These are phyloP conservation scores for Montipora capricornis DNA, from an alignment of 64 coral and sea anemone genomes.

Conservation along the genomic window DNA sequence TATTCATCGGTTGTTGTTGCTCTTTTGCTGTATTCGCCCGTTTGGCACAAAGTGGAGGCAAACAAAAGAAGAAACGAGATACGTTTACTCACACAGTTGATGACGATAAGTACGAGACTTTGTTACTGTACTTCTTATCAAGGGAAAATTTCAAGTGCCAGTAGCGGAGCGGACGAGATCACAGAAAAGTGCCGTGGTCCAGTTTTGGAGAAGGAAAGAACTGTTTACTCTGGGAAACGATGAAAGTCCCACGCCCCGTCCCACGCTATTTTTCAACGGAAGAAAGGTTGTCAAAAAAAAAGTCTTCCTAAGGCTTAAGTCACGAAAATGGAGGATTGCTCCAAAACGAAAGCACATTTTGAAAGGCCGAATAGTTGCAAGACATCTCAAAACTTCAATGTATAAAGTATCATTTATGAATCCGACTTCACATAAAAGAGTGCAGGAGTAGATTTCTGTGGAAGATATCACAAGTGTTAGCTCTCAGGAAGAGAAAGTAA, in stretches of 20 bases:
- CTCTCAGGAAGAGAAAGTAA: background rate
- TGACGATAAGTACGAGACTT: slow-evolving; percentile 60
- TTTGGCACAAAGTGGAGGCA: slow-evolving; percentile 39
- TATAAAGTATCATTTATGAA: slow-evolving; percentile 48
- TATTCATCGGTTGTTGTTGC: slow-evolving; percentile 48
- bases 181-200: no score
- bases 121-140: background rate
- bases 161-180: no score
- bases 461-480: background rate
- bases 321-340: background rate
- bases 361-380: background rate
- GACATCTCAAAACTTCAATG: slow-evolving; percentile 18
- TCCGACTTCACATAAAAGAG: background rate
- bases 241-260: background rate
- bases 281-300: background rate
- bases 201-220: no score
- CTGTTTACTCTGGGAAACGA: background rate
- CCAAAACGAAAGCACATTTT: slow-evolving; percentile 33
- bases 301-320: slow-evolving; percentile 20
- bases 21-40: slow-evolving; percentile 61
- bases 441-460: slow-evolving; percentile 8
- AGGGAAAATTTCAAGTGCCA: no score
- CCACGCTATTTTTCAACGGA: no score
- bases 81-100: slow-evolving; percentile 37
- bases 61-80: slow-evolving; percentile 71